Evolutionary conservation across 2,113 vertebrate genomes (phyloP).

Genomic region (Rhinichthys klamathensis): DNA sequence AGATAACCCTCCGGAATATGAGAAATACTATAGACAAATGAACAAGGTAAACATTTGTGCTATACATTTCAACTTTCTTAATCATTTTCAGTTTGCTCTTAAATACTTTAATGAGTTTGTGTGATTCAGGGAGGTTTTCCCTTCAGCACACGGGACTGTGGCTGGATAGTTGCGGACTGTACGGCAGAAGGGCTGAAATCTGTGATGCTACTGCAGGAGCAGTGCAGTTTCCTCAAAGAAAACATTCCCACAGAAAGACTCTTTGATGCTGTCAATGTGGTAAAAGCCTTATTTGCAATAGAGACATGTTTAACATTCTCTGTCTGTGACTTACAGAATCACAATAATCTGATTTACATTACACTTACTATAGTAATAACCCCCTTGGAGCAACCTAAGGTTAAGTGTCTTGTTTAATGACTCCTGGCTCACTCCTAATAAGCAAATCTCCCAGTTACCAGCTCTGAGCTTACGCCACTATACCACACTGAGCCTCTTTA

Average conservation of each 20-base stretch:
- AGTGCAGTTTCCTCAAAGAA: constrained; percentile 77
- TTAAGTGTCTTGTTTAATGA: background rate
- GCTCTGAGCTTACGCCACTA: background rate
- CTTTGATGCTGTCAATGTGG: constrained; percentile 88
- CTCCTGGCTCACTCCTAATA: no score
- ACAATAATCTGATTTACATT: constrained; percentile 4
- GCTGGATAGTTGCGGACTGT: constrained; percentile 93
- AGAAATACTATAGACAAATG: constrained; percentile 96
- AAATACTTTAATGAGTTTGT: background rate
- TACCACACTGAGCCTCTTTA: background rate
- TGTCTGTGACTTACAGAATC: background rate
- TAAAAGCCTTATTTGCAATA: constrained; percentile 65
- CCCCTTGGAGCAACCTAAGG: background rate
- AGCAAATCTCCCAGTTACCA: no score
- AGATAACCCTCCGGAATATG: constrained; percentile 85
- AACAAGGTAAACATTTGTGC: constrained; percentile 80
- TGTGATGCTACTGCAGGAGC: constrained; percentile 85
- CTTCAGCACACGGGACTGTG: constrained; percentile 92
- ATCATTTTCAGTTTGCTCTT: background rate
- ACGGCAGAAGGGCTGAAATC: constrained; percentile 91
- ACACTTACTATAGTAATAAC: no score
- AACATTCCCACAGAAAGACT: constrained; percentile 72
- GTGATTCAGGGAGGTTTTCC: constrained; percentile 85
- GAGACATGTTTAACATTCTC: constrained; percentile 2
- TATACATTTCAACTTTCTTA: background rate